Evolutionary conservation across 30 jellyfish, hydroid and myxozoan species (phyloP), one percentile per base, ranked within the genome.

Genomic region (Kudoa iwatai): DNA sequence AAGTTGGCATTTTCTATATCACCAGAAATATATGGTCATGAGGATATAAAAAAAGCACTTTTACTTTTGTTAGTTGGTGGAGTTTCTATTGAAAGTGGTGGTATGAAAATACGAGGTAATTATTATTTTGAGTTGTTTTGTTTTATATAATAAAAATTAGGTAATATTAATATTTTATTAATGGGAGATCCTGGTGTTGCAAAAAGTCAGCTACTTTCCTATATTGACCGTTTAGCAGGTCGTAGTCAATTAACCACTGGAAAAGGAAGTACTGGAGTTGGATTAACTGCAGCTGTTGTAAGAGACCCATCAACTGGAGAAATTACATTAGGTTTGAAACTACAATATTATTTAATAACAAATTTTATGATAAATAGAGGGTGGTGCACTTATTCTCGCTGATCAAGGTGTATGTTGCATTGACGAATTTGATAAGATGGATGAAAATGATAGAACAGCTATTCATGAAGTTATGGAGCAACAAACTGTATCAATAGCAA

Each of bases 101-200:
- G 96, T 31, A 62, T 77, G 88, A 77, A 77, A 51, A 77, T 77
- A 24, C 47, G 96, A 52, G 96, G 96, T 64, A 39, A 31, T 34
- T 11, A 13, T 20, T 1, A 13, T 6, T 28, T 28, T 13, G n/a
- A n/a, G n/a, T n/a, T n/a, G n/a, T n/a, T n/a, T n/a, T n/a, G n/a
- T n/a, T n/a, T n/a, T n/a, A n/a, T n/a, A n/a, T n/a, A n/a, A 42
- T 24, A 18, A 6, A 3, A 44, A 14, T 9, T 17, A 69, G 91
- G 91, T 19, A 69, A 68, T 50, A 77, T 77, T 42, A 77, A 77
- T 40, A 77, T 77, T 39, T 58, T 81, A 36, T 52, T 77, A 21
- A 77, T 77, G 88, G 96, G 96, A 0, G 96, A 77, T 40, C 96
- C 96, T 21, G 96, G 96, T 52, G 96, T 77, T 3, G 96, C 96